Evolutionary conservation across 2,797 vertebrate genomes (phyloP).

Genomic region (Huso huso): DNA sequence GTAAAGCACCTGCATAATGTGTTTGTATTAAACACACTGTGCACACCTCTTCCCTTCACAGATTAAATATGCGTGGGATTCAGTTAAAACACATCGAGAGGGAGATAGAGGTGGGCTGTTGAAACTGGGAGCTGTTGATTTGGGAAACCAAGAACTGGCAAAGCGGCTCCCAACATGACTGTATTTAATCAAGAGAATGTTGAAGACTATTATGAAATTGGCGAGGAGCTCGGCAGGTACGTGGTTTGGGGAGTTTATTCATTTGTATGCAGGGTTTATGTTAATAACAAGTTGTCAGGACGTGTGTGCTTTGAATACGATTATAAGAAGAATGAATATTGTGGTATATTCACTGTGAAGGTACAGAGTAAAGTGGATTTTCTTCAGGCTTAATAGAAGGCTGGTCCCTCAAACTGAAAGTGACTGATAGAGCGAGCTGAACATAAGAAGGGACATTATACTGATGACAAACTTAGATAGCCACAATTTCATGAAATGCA

Average conservation of each 20-base stretch:
- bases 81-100: slow-evolving; percentile 35
- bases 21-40: neutral
- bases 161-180: slow-evolving; percentile 68
- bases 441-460: too few relatives aligned
- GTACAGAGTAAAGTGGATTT: neutral
- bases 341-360: slow-evolving; percentile 1
- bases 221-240: slow-evolving; percentile 89
- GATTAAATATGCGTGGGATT: slow-evolving; percentile 32
- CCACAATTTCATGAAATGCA: too few relatives aligned
- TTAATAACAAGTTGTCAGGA: slow-evolving; percentile 6
- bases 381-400: neutral
- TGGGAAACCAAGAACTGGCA: slow-evolving; percentile 40
- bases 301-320: slow-evolving; percentile 27
- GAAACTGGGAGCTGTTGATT: slow-evolving; percentile 44
- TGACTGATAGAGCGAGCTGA: neutral
- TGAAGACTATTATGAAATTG: slow-evolving; percentile 80
- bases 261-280: slow-evolving; percentile 17
- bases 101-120: slow-evolving; percentile 35
- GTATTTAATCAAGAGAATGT: slow-evolving; percentile 85
- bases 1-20: neutral
- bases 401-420: neutral
- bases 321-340: slow-evolving; percentile 13
- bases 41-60: slow-evolving; percentile 3
- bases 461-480: too few relatives aligned
- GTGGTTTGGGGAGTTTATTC: slow-evolving; percentile 25